Evolutionary conservation across 2,113 vertebrate genomes (phyloP).

Genomic region (Pterocles orientalis): DNA sequence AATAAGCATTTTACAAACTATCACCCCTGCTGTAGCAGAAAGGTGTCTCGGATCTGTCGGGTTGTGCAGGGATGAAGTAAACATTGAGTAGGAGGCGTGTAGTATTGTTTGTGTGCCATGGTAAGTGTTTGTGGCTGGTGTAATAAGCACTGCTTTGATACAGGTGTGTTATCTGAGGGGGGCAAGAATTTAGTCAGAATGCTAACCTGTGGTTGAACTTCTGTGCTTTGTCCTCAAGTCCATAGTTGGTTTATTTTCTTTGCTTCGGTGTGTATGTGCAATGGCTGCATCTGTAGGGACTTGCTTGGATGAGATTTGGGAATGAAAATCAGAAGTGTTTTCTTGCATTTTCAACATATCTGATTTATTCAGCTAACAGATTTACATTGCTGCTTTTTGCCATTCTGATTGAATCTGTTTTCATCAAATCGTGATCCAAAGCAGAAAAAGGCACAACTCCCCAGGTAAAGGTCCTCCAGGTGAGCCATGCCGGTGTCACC

Average conservation of each 20-base stretch:
- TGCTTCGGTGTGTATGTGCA: not conserved
- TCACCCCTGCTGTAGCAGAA: not conserved
- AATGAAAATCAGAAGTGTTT: not conserved
- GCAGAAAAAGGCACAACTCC: not conserved
- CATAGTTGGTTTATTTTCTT: not conserved
- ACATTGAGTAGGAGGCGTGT: not conserved
- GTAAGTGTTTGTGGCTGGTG: not conserved
- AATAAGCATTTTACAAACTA: accelerated
- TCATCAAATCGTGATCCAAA: not conserved
- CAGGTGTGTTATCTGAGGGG: not conserved
- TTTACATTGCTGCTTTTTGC: not conserved
- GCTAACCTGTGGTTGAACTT: not conserved
- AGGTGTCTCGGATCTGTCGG: not conserved
- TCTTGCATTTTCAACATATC: accelerated
- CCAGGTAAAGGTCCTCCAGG: not conserved
- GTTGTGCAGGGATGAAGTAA: not conserved
- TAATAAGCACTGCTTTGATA: not conserved
- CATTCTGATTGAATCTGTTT: not conserved
- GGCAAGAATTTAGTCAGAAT: not conserved
- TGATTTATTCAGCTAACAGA: not conserved
- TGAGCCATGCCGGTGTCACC: not conserved
- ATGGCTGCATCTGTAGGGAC: not conserved
- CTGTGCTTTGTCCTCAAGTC: not conserved
- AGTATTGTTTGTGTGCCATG: accelerated
- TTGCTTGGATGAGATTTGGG: not conserved